phyloP scores from a whole-genome alignment of 2,797 vertebrate species.

The Cyclopterus lumpus region DNA sequence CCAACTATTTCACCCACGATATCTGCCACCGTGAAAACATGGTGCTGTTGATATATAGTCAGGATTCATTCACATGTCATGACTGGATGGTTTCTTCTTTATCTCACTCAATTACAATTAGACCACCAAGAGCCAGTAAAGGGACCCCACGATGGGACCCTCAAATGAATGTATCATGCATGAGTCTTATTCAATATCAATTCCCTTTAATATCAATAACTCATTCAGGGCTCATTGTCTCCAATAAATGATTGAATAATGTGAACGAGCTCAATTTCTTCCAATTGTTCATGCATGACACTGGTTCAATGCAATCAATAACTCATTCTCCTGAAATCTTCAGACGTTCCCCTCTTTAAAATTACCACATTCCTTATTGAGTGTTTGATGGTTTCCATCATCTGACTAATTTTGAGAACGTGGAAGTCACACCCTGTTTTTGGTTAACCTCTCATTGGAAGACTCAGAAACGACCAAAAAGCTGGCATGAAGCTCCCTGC shows the following conservation, averaged over 20 bases:
- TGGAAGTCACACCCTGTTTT: background rate
- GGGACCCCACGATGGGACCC: background rate
- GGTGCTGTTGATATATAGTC: constrained; percentile 6
- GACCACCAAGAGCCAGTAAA: constrained; percentile 4
- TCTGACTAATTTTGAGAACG: background rate
- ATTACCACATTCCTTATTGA: constrained; percentile 24
- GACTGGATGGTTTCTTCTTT: constrained; percentile 19
- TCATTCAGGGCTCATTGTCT: constrained; percentile 49
- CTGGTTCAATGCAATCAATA: constrained; percentile 59
- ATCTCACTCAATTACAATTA: constrained; percentile 29
- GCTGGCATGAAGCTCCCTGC: background rate
- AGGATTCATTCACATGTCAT: constrained; percentile 8
- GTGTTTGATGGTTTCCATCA: constrained; percentile 17
- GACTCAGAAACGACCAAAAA: background rate
- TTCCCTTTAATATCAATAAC: constrained; percentile 56
- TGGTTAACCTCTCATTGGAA: constrained; percentile 1
- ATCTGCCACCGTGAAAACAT: constrained; percentile 4
- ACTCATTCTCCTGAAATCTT: constrained; percentile 50
- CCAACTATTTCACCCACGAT: constrained; percentile 24
- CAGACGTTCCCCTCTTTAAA: constrained; percentile 23
- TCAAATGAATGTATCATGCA: constrained; percentile 50
- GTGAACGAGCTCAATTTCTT: constrained; percentile 40
- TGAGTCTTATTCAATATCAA: constrained; percentile 55
- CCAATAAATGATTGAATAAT: constrained; percentile 53
- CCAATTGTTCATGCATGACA: constrained; percentile 59